Base-by-base conservation (phyloP, 1,140 invertebrate genomes). In the Vanessa atalanta region DNA sequence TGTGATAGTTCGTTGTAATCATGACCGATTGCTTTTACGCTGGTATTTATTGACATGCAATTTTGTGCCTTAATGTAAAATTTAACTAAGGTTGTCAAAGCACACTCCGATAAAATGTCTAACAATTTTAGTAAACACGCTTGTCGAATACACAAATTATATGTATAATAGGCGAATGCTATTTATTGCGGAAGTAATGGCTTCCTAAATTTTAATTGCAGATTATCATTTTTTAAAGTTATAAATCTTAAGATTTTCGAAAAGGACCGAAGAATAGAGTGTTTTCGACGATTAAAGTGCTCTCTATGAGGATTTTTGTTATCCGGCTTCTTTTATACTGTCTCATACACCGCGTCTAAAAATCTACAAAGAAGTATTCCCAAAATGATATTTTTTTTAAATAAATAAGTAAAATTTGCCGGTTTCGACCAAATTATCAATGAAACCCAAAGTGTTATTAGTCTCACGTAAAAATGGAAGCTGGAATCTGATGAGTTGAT, bases 181-280 rank as follows among this genome's bases (percentile, higher is more conserved):
- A 93, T 93, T 93, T 91, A 91, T 89, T 93, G 89, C 89, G 89
- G 92, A 93, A 93, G 91, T 93, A 93, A 93, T 93, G 92, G 92
- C 92, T 93, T 93, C 92, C 92, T 89, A 93, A 90, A 88, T 83
- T 88, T 89, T 91, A 93, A 93, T 92, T 93, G 87, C 81, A 84
- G 82, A 79, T 82, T 84, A 85, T 85, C 65, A 86, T 79, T 86
- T 83, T 83, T 75, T 80, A 83, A 61, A 85, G 68, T 65, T 72
- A 73, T 78, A 82, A 86, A 85, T 88, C 79, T 81, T 78, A 72
- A 68, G 72, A 68, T 77, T 72, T 63, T 74, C 76, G 47, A 80
- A 82, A 79, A 71, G 71, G 78, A 66, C 57, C 70, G 50, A 74
- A 70, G 71, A 72, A 43, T 50, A 69, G 73, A 81, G 80, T 73